Conservation (phyloP, 1,140 invertebrate species). For the Heliconius melpomene region DNA sequence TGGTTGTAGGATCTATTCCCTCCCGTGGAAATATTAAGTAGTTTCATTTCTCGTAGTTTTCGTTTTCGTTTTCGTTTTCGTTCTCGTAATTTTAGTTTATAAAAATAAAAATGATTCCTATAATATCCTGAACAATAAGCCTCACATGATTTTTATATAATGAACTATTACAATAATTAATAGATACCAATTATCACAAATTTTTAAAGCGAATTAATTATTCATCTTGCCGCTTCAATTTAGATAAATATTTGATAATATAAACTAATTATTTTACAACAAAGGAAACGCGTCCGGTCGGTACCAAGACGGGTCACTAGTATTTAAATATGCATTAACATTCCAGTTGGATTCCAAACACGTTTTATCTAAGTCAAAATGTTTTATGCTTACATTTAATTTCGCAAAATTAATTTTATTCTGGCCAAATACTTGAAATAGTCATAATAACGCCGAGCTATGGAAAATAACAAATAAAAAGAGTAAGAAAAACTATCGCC, state of each 20-base stretch:
- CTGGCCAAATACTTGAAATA: not conserved
- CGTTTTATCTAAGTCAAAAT: not conserved
- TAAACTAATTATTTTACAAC: not conserved
- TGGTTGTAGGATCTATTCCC: too few species aligned
- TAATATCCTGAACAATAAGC: too few species aligned
- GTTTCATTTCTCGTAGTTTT: too few species aligned
- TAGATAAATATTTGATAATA: not conserved
- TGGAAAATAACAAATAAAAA: not conserved
- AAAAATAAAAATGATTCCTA: too few species aligned
- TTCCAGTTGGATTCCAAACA: not conserved
- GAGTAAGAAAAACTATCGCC: not conserved
- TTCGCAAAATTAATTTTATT: too few species aligned
- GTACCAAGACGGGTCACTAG: not conserved
- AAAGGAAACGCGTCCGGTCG: not conserved
- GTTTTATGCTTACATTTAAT: not conserved
- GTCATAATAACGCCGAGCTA: not conserved
- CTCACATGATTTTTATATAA: too few species aligned
- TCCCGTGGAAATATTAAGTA: too few species aligned
- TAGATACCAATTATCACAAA: too few species aligned
- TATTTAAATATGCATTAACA: slow-evolving; percentile 9
- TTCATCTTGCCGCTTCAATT: not conserved
- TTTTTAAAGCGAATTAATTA: too few species aligned
- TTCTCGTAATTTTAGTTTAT: too few species aligned
- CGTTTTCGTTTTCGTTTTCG: too few species aligned
- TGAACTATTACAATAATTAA: too few species aligned